phyloP scores from a whole-genome alignment of 2,113 vertebrate genomes.

The Paratilapia polleni region DNA sequence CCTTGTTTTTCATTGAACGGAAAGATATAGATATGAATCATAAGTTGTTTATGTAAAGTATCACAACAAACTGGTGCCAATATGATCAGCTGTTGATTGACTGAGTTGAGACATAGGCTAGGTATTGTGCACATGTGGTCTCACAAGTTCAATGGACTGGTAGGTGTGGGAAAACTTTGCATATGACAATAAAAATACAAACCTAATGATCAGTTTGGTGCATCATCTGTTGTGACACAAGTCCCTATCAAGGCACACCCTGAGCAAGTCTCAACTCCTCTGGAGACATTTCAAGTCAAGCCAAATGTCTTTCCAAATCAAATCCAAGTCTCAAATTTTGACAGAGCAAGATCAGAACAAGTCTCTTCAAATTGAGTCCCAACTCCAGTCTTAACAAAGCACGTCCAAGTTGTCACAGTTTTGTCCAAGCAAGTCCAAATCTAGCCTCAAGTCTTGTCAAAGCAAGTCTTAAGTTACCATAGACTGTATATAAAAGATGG shows the following conservation, averaged over 20 bases:
- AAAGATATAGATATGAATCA: slow-evolving; percentile 20
- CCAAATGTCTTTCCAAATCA: background rate
- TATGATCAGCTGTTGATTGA: background rate
- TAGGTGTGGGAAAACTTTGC: background rate
- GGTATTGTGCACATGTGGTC: background rate
- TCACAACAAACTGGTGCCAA: background rate
- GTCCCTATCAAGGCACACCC: fast-evolving
- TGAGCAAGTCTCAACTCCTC: background rate
- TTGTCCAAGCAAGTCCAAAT: background rate
- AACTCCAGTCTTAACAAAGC: background rate
- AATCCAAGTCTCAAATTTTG: background rate
- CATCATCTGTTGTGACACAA: background rate
- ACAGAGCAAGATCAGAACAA: background rate
- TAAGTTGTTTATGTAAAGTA: background rate
- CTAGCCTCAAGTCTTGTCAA: background rate
- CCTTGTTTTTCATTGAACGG: slow-evolving; percentile 9
- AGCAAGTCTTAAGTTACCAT: background rate
- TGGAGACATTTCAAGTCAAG: background rate
- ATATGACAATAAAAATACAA: background rate
- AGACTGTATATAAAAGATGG: background rate
- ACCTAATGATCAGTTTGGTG: background rate
- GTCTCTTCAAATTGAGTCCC: background rate
- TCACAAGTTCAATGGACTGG: background rate
- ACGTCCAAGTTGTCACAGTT: background rate
- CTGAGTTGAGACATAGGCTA: background rate